A percentile compares a stretch with the other conserved stretches of the same genome.
Evolutionary conservation across 1,140 invertebrate species (phyloP).

Genomic region (Thaumetopoea pityocampa): DNA sequence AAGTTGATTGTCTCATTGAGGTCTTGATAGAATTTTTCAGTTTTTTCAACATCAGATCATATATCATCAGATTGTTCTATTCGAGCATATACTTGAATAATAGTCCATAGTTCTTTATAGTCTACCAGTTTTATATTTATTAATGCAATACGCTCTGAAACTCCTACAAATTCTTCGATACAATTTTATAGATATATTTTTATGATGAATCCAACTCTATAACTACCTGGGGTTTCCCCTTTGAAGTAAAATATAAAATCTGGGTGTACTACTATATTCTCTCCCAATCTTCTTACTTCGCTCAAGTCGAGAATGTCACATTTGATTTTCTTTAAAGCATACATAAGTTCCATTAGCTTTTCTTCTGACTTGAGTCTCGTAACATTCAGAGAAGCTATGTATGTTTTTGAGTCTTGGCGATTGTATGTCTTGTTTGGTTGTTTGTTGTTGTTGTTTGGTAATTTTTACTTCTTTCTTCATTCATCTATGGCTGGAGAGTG

Average conservation of each 20-base stretch:
- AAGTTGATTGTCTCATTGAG: not conserved
- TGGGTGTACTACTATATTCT: not conserved
- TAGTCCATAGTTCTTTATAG: not conserved
- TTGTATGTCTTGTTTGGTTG: not conserved
- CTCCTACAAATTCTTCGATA: not conserved
- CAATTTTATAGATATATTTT: slow-evolving; percentile 1
- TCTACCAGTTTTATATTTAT: slow-evolving; percentile 1
- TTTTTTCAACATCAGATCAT: not conserved
- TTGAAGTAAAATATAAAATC: slow-evolving; percentile 1
- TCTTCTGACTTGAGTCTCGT: slow-evolving; percentile 5
- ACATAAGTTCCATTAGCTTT: not conserved
- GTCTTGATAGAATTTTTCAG: not conserved
- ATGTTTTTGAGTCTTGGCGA: not conserved
- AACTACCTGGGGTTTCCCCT: slow-evolving; percentile 2
- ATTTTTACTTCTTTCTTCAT: slow-evolving; percentile 1
- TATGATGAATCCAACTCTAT: slow-evolving; percentile 5
- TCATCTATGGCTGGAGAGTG: slow-evolving; percentile 16
- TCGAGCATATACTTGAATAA: not conserved
- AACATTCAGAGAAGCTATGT: slow-evolving; percentile 6
- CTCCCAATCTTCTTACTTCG: slow-evolving; percentile 7
- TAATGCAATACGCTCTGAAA: slow-evolving; percentile 2
- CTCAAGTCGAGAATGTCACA: slow-evolving; percentile 5
- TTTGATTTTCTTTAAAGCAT: slow-evolving; percentile 1
- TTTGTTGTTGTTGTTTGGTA: no score
- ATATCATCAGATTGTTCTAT: not conserved